Conservation (phyloP, 2,113 vertebrate species). For the Larimichthys crocea region DNA sequence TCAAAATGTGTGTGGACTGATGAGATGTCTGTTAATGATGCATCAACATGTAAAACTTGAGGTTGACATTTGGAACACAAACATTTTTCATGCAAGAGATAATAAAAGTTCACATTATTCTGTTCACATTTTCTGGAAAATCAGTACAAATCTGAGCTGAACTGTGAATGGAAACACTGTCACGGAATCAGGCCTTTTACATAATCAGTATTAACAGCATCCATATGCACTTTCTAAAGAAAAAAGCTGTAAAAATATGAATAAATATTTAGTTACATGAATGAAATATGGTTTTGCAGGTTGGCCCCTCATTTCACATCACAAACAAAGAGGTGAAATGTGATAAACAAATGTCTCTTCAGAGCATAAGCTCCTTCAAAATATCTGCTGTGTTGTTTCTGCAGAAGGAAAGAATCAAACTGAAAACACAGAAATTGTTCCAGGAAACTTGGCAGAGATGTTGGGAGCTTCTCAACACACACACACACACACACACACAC, state of each 20-base stretch:
- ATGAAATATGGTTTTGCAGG: neutral
- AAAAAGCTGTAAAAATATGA: neutral
- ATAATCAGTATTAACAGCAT: neutral
- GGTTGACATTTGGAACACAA: too few species aligned
- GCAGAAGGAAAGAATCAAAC: constrained; percentile 43
- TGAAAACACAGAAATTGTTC: constrained; percentile 37
- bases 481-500: neutral
- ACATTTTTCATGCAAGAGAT: too few species aligned
- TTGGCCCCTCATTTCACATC: neutral
- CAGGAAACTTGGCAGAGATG: constrained; percentile 55
- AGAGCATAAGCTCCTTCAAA: neutral
- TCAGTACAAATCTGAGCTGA: too few species aligned
- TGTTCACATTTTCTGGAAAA: too few species aligned
- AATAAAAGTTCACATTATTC: too few species aligned
- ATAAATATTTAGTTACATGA: neutral
- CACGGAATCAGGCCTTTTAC: neutral
- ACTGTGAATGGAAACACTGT: neutral
- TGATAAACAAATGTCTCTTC: neutral
- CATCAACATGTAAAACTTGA: too few species aligned
- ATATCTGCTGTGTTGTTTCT: constrained; percentile 15
- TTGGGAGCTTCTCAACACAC: neutral
- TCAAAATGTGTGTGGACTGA: too few species aligned
- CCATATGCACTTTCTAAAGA: neutral
- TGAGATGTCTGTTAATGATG: too few species aligned
- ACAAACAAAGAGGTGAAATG: neutral